These are phyloP conservation scores for Acromyrmex echinatior DNA, from an alignment of 1,140 invertebrate genomes.

Conservation along the genomic window DNA sequence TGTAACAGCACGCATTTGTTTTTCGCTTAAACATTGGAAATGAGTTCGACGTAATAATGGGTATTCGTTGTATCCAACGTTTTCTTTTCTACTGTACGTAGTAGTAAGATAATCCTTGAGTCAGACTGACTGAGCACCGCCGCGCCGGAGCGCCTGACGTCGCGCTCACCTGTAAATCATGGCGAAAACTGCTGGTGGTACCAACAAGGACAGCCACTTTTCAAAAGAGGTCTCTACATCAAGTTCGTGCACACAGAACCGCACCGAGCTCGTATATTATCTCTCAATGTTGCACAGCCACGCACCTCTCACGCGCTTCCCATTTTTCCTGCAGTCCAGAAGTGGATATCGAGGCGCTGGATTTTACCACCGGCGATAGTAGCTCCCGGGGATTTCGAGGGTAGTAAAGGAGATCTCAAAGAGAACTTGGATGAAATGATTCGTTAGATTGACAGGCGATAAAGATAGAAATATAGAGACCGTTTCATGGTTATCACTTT, in stretches of 20 bases:
- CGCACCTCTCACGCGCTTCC: conserved; percentile 41
- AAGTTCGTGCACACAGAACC: conserved; percentile 64
- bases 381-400: conserved; percentile 49
- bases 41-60: neutral
- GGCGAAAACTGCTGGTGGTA: conserved; percentile 46
- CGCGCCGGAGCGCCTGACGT: conserved; percentile 10
- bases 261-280: conserved; percentile 58
- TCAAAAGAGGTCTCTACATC: conserved; percentile 75
- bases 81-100: neutral
- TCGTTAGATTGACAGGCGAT: conserved; percentile 38
- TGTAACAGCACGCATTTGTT: neutral
- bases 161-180: conserved; percentile 75
- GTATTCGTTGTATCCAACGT: neutral
- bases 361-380: conserved; percentile 53
- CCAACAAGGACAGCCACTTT: conserved; percentile 76
- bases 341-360: conserved; percentile 57
- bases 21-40: conserved; percentile 17
- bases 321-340: conserved; percentile 51
- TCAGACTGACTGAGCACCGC: conserved; percentile 34
- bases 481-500: conserved; percentile 12
- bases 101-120: conserved; percentile 6
- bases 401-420: conserved; percentile 36
- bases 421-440: conserved; percentile 19
- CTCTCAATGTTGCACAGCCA: conserved; percentile 54
- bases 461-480: neutral